phyloP scores from a whole-genome alignment of 1,140 invertebrate genomes.

The Eurosta solidaginis region DNA sequence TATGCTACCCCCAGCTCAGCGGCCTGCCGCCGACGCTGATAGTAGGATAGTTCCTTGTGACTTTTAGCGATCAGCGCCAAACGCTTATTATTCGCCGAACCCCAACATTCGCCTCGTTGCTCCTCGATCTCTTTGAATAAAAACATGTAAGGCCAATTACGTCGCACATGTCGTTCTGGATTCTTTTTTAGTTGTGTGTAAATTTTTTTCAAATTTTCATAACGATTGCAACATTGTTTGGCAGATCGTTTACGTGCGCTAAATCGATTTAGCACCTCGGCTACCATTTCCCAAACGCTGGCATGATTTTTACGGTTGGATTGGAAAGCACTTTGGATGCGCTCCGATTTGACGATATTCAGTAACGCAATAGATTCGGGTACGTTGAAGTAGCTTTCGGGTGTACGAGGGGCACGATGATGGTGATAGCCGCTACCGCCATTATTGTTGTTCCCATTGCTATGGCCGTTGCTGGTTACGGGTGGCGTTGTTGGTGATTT shows the following conservation, averaged over 20 bases:
- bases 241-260: conserved; percentile 52
- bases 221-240: conserved; percentile 57
- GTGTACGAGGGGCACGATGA: conserved; percentile 55
- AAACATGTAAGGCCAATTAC: conserved; percentile 59
- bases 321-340: conserved; percentile 57
- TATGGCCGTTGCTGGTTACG: not conserved
- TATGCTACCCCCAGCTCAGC: conserved; percentile 48
- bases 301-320: conserved; percentile 58
- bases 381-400: conserved; percentile 58
- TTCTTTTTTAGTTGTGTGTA: conserved; percentile 58
- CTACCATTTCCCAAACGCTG: conserved; percentile 58
- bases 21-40: conserved; percentile 51
- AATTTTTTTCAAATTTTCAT: conserved; percentile 58
- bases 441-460: not conserved
- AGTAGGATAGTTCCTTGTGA: conserved; percentile 55
- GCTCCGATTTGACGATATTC: conserved; percentile 57
- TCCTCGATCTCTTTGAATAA: conserved; percentile 58
- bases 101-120: conserved; percentile 57
- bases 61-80: conserved; percentile 51
- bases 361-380: conserved; percentile 55
- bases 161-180: conserved; percentile 54
- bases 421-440: conserved; percentile 49
- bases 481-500: conserved; percentile 40
- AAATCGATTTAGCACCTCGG: conserved; percentile 56
- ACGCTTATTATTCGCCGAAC: conserved; percentile 54